Percentiles rank a stretch among this genome's conserved stretches.
Conservation (phyloP, 2,797 vertebrate genomes). For the Trachops cirrhosus region DNA sequence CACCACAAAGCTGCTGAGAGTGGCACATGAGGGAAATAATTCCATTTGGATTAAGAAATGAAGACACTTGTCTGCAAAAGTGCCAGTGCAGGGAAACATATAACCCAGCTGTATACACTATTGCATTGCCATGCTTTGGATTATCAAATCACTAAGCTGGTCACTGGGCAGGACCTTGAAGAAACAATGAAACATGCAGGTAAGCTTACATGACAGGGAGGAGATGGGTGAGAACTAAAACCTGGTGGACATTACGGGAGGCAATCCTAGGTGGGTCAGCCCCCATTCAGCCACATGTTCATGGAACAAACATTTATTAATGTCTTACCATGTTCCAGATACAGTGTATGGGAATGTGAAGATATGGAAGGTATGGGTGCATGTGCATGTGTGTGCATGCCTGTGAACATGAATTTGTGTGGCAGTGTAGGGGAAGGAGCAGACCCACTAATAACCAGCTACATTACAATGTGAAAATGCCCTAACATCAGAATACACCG, state of each 20-base stretch:
- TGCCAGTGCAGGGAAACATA: neutral
- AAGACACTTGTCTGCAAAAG: neutral
- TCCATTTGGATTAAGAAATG: neutral
- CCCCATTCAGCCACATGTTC: neutral
- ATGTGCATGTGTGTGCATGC: neutral
- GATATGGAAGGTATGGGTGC: neutral
- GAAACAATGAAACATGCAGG: neutral
- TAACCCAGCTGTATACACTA: neutral
- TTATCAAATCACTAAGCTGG: neutral
- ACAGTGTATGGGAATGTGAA: neutral
- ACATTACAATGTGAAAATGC: neutral
- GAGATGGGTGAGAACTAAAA: neutral
- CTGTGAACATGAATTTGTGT: neutral
- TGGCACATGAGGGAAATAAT: neutral
- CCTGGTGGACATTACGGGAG: neutral
- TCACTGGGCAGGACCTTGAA: neutral
- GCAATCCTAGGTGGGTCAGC: no score
- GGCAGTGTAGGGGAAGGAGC: neutral
- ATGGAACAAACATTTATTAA: neutral
- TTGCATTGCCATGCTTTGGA: neutral
- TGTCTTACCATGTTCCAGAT: neutral
- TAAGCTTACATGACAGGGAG: neutral
- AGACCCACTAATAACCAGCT: neutral
- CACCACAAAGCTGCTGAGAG: neutral
- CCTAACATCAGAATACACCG: neutral